These are phyloP conservation scores for Thrips palmi DNA, from an alignment of 1,140 invertebrate genomes.

Conservation along the genomic window DNA sequence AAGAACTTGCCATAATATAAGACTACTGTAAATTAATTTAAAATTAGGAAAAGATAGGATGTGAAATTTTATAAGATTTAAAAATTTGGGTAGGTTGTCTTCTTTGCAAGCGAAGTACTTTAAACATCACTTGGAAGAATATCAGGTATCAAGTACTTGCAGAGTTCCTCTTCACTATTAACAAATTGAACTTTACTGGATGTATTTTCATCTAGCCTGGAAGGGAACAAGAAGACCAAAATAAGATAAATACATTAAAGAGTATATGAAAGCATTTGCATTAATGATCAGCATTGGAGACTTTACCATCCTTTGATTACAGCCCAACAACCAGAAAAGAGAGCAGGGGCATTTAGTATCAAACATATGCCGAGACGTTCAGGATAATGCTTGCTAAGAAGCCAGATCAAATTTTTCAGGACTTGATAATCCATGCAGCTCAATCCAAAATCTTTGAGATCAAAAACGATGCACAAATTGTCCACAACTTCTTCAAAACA, in stretches of 20 bases:
- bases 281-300: conserved; percentile 2
- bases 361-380: conserved; percentile 54
- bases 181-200: conserved; percentile 53
- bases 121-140: conserved; percentile 49
- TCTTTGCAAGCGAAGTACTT: no score
- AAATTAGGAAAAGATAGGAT: no score
- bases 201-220: conserved; percentile 53
- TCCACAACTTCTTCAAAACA: conserved; percentile 63
- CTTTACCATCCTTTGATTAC: conserved; percentile 48
- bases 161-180: conserved; percentile 42
- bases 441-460: conserved; percentile 48
- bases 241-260: background rate
- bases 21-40: no score
- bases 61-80: no score
- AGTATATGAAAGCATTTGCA: conserved; percentile 1
- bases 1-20: no score
- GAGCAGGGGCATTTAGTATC: conserved; percentile 44
- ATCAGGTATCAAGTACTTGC: conserved; percentile 53
- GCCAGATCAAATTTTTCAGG: conserved; percentile 55
- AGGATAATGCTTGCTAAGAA: conserved; percentile 51
- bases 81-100: no score
- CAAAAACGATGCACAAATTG: conserved; percentile 57
- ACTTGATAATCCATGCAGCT: conserved; percentile 59
- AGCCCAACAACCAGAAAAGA: conserved; percentile 54
- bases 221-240: conserved; percentile 17